These are phyloP conservation scores for Rhincodon typus DNA, from an alignment of 2,797 vertebrate species.

Conservation along the genomic window DNA sequence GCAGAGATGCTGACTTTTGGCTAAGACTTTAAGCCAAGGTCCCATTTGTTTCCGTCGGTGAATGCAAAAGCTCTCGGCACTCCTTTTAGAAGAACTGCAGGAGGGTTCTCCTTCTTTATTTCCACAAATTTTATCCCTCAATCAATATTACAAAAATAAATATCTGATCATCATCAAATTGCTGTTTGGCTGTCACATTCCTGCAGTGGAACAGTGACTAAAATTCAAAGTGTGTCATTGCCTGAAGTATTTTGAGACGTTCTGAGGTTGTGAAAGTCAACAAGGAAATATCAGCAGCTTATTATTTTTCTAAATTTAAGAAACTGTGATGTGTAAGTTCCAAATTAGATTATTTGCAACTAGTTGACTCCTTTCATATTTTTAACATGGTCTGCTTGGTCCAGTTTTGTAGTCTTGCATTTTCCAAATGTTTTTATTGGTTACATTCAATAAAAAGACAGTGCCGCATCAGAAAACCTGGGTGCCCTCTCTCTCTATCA, in stretches of 20 bases:
- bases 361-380: neutral
- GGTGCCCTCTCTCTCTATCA: neutral
- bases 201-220: too few relatives aligned
- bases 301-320: neutral
- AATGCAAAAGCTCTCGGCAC: neutral
- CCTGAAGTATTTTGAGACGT: neutral
- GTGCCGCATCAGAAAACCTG: neutral
- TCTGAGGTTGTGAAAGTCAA: neutral
- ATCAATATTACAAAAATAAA: neutral
- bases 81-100: neutral
- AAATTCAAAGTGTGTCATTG: neutral
- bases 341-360: neutral
- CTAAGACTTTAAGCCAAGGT: neutral
- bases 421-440: neutral
- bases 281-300: too few relatives aligned
- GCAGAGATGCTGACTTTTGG: neutral
- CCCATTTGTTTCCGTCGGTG: neutral
- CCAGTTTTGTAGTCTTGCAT: neutral
- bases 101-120: neutral
- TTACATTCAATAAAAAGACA: neutral
- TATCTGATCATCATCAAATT: neutral
- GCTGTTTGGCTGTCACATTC: neutral
- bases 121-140: neutral
- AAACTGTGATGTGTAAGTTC: neutral
- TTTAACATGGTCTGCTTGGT: neutral